phyloP scores from a whole-genome alignment of 2,888 invertebrate species.

The Hesperia comma region DNA sequence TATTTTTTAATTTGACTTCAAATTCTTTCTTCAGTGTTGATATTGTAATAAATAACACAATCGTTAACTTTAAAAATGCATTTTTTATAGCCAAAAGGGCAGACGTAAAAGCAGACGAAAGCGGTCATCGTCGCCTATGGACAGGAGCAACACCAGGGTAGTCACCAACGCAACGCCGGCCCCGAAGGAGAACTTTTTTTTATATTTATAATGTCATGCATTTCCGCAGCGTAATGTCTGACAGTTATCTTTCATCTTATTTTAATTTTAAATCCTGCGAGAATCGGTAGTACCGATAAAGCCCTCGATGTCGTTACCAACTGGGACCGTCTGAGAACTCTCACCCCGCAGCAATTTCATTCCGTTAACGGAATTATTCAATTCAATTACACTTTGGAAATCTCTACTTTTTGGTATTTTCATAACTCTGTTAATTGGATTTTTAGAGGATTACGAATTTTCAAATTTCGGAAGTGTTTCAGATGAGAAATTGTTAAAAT shows the following conservation, averaged over 20 bases:
- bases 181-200: too few relatives aligned
- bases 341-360: slow-evolving; percentile 27
- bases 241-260: slow-evolving; percentile 14
- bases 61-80: too few relatives aligned
- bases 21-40: too few relatives aligned
- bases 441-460: slow-evolving; percentile 6
- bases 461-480: background rate
- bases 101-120: too few relatives aligned
- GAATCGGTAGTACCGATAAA: slow-evolving; percentile 17
- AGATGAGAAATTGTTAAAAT: background rate
- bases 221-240: background rate
- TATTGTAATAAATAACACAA: too few relatives aligned
- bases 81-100: too few relatives aligned
- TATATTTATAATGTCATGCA: background rate
- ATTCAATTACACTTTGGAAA: slow-evolving; percentile 33
- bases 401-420: slow-evolving; percentile 14
- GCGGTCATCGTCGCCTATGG: too few relatives aligned
- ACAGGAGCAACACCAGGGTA: too few relatives aligned
- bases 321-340: slow-evolving; percentile 29
- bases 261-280: slow-evolving; percentile 27
- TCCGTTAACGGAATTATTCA: slow-evolving; percentile 34
- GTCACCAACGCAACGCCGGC: too few relatives aligned
- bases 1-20: too few relatives aligned
- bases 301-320: slow-evolving; percentile 22
- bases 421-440: slow-evolving; percentile 8